Percentiles rank a stretch among this genome's conserved stretches.
Conservation (phyloP, 2,888 invertebrate species). For the Lypha dubia region DNA sequence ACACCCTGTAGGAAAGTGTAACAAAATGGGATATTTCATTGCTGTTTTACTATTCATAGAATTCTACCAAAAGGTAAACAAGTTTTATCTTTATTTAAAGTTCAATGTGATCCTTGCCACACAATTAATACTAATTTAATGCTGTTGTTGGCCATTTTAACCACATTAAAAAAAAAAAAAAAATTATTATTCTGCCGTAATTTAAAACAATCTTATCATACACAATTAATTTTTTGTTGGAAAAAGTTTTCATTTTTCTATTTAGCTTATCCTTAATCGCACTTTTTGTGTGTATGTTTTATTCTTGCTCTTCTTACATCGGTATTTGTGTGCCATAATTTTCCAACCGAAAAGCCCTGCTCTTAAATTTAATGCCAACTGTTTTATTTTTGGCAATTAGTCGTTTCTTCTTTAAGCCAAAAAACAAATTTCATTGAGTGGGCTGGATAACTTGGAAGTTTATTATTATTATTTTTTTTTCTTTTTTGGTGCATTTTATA, state of each 20-base stretch:
- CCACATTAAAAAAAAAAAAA: background rate
- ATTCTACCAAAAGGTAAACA: too few species aligned
- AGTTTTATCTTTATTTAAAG: too few species aligned
- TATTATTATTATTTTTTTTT: too few species aligned
- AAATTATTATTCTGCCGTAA: background rate
- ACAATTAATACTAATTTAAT: background rate
- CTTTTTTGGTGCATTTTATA: conserved; percentile 41
- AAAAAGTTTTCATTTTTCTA: background rate
- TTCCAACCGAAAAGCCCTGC: conserved; percentile 50
- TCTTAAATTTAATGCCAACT: conserved; percentile 38
- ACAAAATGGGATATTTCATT: background rate
- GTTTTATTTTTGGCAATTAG: conserved; percentile 64
- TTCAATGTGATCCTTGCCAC: too few species aligned
- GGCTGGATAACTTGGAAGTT: conserved; percentile 64
- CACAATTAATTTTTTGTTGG: background rate
- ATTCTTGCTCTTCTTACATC: background rate
- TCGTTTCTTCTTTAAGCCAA: conserved; percentile 54
- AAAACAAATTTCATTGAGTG: conserved; percentile 70
- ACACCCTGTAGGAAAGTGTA: conserved; percentile 28
- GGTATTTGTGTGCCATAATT: conserved; percentile 5
- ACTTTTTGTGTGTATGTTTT: background rate
- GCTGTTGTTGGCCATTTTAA: background rate
- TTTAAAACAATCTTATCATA: background rate
- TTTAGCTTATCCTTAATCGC: background rate
- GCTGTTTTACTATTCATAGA: too few species aligned